phyloP scores from a whole-genome alignment of 2,888 invertebrate species.

The Achlya flavicornis region DNA sequence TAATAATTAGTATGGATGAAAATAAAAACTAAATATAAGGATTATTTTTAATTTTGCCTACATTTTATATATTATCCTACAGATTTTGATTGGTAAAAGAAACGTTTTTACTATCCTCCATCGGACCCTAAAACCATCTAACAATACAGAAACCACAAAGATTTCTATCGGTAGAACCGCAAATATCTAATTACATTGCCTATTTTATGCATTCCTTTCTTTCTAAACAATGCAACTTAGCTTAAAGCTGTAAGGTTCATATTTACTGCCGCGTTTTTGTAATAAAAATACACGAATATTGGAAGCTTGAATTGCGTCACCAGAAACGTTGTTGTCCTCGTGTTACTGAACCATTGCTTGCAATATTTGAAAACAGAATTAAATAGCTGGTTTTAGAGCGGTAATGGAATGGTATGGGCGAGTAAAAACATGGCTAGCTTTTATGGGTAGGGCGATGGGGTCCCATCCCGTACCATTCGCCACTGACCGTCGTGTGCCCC shows the following conservation, averaged over 20 bases:
- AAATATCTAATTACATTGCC: slow-evolving; percentile 48
- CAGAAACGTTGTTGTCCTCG: slow-evolving; percentile 6
- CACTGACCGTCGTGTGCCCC: slow-evolving; percentile 78
- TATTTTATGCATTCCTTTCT: slow-evolving; percentile 26
- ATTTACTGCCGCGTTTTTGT: slow-evolving; percentile 11
- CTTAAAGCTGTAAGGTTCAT: slow-evolving; percentile 11
- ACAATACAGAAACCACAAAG: slow-evolving; percentile 33
- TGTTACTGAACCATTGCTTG: slow-evolving; percentile 25
- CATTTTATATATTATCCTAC: too few relatives aligned
- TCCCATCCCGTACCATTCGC: slow-evolving; percentile 76
- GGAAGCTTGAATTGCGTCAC: slow-evolving; percentile 7
- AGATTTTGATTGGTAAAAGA: not conserved
- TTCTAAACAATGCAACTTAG: slow-evolving; percentile 16
- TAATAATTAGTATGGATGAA: too few relatives aligned
- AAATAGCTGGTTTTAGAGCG: slow-evolving; percentile 5
- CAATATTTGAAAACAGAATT: not conserved
- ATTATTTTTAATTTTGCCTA: too few relatives aligned
- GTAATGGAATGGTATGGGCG: slow-evolving; percentile 21
- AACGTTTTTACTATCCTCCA: slow-evolving; percentile 3
- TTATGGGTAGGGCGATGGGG: slow-evolving; percentile 42
- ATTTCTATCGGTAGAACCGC: slow-evolving; percentile 38
- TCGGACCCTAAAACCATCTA: slow-evolving; percentile 12
- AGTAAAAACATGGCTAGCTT: slow-evolving; percentile 24
- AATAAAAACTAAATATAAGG: too few relatives aligned
- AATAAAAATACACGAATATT: slow-evolving; percentile 14